Conservation (phyloP, 2,797 vertebrate species). For the Thalassophryne amazonica region DNA sequence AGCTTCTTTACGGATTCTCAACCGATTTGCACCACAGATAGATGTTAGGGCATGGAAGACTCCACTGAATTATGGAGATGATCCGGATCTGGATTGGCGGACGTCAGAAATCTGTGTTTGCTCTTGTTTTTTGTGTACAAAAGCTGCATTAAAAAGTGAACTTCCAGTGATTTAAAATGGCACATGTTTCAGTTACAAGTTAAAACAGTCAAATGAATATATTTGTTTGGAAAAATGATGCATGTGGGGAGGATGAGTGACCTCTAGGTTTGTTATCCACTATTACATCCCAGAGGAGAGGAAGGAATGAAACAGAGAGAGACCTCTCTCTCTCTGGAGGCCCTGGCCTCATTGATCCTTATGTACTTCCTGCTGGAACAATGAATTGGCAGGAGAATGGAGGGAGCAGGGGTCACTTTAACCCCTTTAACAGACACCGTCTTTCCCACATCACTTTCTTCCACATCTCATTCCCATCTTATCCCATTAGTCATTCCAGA, state of each 20-base stretch:
- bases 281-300: constrained; percentile 6
- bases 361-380: constrained; percentile 71
- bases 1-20: too few relatives aligned
- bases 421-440: constrained; percentile 20
- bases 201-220: too few relatives aligned
- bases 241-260: not conserved
- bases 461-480: not conserved
- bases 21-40: too few relatives aligned
- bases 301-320: constrained; percentile 42
- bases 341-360: constrained; percentile 66
- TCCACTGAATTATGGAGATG: too few relatives aligned
- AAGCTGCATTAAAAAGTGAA: too few relatives aligned
- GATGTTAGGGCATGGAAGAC: too few relatives aligned
- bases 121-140: too few relatives aligned
- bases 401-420: constrained; percentile 29
- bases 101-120: too few relatives aligned
- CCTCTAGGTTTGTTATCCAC: constrained; percentile 1
- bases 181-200: too few relatives aligned
- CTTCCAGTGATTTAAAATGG: too few relatives aligned
- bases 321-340: constrained; percentile 40
- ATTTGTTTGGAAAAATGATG: not conserved
- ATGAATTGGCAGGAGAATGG: constrained; percentile 48
- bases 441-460: constrained; percentile 6
- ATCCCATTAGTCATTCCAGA: constrained; percentile 1
- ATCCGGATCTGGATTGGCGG: too few relatives aligned